These are phyloP conservation scores for Argynnis bischoffii DNA, from an alignment of 2,888 invertebrate species.

Conservation along the genomic window DNA sequence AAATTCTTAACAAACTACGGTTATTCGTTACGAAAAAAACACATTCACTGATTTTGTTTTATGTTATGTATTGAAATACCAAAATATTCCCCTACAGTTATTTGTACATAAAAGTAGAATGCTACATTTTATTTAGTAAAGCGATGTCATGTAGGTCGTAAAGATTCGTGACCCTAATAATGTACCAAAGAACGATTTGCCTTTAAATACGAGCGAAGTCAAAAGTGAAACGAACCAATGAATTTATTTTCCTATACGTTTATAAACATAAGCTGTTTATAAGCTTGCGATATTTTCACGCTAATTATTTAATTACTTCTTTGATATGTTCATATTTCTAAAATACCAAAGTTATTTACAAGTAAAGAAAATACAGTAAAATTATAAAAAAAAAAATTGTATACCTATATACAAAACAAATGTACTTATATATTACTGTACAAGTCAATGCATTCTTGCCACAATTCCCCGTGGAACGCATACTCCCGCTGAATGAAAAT, in stretches of 20 bases:
- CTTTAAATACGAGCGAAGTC: slow-evolving; percentile 33
- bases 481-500: too few relatives aligned
- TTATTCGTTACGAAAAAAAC: too few relatives aligned
- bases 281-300: not conserved
- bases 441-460: too few relatives aligned
- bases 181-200: slow-evolving; percentile 26
- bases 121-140: slow-evolving; percentile 7
- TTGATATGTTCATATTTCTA: too few relatives aligned
- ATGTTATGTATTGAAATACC: not conserved
- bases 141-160: slow-evolving; percentile 32
- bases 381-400: too few relatives aligned
- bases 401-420: too few relatives aligned
- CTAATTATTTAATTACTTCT: not conserved
- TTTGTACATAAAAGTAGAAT: not conserved
- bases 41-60: too few relatives aligned
- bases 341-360: too few relatives aligned
- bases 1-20: too few relatives aligned
- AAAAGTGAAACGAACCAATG: slow-evolving; percentile 29
- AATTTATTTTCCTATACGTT: slow-evolving; percentile 23
- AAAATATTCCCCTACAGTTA: not conserved
- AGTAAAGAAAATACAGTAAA: too few relatives aligned
- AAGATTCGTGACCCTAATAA: slow-evolving; percentile 37
- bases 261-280: not conserved
- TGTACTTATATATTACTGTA: too few relatives aligned
- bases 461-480: too few relatives aligned